Percentiles rank a stretch among this genome's conserved stretches.
These are phyloP conservation scores for Donacobius atricapilla DNA, from an alignment of 2,113 vertebrate genomes.

Conservation along the genomic window DNA sequence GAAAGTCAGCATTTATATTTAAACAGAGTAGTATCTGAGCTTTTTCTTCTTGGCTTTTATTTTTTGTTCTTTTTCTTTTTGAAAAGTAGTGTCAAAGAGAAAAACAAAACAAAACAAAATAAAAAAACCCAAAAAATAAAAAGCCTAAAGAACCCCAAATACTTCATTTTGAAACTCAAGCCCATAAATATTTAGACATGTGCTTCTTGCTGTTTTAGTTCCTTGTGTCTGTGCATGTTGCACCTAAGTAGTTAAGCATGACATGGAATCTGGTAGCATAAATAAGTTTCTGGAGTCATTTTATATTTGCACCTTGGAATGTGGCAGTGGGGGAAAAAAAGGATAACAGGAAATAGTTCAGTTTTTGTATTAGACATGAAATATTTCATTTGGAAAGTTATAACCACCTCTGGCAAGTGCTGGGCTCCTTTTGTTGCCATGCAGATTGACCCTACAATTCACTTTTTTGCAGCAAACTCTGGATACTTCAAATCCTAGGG, in stretches of 20 bases:
- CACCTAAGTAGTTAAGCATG: neutral
- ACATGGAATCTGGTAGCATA: neutral
- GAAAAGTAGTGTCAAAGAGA: neutral
- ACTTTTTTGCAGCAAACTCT: neutral
- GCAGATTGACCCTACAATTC: neutral
- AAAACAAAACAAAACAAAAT: neutral
- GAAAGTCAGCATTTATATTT: slow-evolving; percentile 64
- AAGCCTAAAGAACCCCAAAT: neutral
- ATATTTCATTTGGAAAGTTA: neutral
- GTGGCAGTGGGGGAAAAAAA: neutral
- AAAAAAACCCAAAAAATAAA: neutral
- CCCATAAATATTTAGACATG: slow-evolving; percentile 28
- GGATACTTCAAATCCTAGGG: neutral
- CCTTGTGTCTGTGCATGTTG: neutral
- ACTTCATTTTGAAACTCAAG: slow-evolving; percentile 6
- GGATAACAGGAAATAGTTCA: neutral
- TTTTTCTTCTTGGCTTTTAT: neutral
- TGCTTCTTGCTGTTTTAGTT: neutral
- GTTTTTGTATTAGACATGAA: neutral
- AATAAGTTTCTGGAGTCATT: neutral
- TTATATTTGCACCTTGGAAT: neutral
- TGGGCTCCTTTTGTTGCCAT: neutral
- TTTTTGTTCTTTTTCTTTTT: neutral
- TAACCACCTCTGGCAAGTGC: neutral
- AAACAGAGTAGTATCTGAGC: neutral